These are phyloP conservation scores for Cacatua alba DNA, from an alignment of 2,113 vertebrate genomes.

Conservation along the genomic window DNA sequence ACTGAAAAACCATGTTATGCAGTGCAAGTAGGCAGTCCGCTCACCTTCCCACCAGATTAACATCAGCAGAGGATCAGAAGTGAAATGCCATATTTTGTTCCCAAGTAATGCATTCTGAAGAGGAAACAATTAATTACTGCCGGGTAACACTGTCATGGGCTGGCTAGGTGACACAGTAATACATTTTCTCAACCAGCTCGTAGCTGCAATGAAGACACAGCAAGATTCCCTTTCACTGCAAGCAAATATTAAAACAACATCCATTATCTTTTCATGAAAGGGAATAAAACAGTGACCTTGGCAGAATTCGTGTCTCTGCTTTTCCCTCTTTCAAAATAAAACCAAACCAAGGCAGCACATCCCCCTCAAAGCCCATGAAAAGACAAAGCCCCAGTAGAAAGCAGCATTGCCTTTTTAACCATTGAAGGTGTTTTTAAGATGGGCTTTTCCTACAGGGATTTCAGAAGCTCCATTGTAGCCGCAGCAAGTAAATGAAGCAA, in stretches of 20 bases:
- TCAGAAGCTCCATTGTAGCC: background rate
- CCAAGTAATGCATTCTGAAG: background rate
- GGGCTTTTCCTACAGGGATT: conserved; percentile 61
- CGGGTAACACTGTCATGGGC: background rate
- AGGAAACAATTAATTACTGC: conserved; percentile 23
- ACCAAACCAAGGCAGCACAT: background rate
- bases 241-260: conserved; percentile 33
- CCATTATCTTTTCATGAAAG: conserved; percentile 36
- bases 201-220: background rate
- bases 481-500: conserved; percentile 38
- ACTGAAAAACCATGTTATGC: background rate
- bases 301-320: background rate
- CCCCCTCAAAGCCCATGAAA: background rate
- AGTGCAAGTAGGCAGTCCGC: background rate
- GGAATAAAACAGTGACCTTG: background rate
- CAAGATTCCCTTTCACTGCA: background rate
- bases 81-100: background rate
- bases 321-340: background rate
- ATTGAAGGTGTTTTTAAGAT: conserved; percentile 33
- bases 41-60: background rate
- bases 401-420: background rate
- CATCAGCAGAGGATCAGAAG: background rate
- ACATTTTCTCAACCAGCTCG: background rate
- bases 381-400: background rate
- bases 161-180: background rate